A percentile compares a stretch with the other conserved stretches of the same genome.
Conservation (phyloP, 1,140 invertebrate genomes). For the Eueides isabella region DNA sequence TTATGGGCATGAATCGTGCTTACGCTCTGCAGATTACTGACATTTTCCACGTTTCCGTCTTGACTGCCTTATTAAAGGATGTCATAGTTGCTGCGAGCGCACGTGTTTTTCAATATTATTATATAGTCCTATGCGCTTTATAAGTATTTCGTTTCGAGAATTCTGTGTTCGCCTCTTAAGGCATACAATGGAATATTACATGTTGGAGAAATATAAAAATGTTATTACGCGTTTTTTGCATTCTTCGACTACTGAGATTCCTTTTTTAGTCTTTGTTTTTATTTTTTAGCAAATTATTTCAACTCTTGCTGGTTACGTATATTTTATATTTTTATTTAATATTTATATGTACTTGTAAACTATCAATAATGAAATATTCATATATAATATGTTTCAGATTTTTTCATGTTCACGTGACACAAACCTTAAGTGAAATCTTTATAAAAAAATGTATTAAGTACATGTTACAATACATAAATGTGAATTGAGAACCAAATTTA, state of each 20-base stretch:
- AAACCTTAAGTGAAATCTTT: no score
- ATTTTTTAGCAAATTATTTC: neutral
- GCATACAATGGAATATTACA: slow-evolving; percentile 15
- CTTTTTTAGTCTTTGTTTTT: neutral
- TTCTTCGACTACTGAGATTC: neutral
- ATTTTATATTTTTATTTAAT: neutral
- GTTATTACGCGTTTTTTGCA: slow-evolving; percentile 19
- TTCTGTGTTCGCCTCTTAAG: slow-evolving; percentile 24
- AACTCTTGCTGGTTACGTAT: neutral
- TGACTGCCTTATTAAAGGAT: slow-evolving; percentile 77
- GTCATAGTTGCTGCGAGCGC: slow-evolving; percentile 62
- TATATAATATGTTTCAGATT: no score
- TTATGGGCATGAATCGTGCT: slow-evolving; percentile 79
- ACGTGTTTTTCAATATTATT: slow-evolving; percentile 64
- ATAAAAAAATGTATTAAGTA: neutral
- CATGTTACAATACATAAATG: no score
- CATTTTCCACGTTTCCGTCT: slow-evolving; percentile 81
- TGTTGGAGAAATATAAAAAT: slow-evolving; percentile 14
- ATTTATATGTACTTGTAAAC: neutral
- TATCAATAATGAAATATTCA: neutral
- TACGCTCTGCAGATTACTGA: slow-evolving; percentile 71
- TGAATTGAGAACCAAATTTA: no score
- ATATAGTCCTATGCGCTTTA: slow-evolving; percentile 48
- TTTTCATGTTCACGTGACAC: no score
- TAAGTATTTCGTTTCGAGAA: slow-evolving; percentile 37